These are phyloP conservation scores for Tokudaia tokunoshimensis DNA, from an alignment of 2,797 vertebrate genomes.

Conservation along the genomic window DNA sequence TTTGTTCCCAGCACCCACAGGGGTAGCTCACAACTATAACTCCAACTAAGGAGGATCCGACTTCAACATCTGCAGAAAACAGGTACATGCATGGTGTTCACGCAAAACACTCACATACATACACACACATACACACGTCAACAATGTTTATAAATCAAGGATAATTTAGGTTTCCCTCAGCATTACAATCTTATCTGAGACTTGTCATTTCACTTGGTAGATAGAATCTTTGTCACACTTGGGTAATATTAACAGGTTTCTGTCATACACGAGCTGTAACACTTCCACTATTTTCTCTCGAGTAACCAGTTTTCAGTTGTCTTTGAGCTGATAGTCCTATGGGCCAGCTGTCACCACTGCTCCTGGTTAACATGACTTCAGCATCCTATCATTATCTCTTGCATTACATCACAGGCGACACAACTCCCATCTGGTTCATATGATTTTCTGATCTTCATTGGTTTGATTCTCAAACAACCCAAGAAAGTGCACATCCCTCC, in stretches of 20 bases:
- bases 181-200: not conserved
- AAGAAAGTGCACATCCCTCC: not conserved
- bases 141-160: not conserved
- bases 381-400: not conserved
- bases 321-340: not conserved
- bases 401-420: conserved; percentile 1
- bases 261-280: not conserved
- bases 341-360: not conserved
- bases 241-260: not conserved
- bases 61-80: not conserved
- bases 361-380: not conserved
- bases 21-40: not conserved
- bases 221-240: not conserved
- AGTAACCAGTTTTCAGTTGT: conserved; percentile 34
- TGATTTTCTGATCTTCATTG: conserved; percentile 51
- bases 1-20: not conserved
- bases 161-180: not conserved
- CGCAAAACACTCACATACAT: not conserved
- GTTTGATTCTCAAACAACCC: not conserved
- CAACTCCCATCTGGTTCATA: not conserved
- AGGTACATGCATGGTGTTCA: not conserved
- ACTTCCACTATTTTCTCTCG: conserved; percentile 42
- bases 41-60: not conserved
- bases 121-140: not conserved
- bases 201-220: not conserved